Evolutionary conservation across 2,888 invertebrate species (phyloP), one percentile per base, ranked within the genome.

Genomic region (Hesperia comma): DNA sequence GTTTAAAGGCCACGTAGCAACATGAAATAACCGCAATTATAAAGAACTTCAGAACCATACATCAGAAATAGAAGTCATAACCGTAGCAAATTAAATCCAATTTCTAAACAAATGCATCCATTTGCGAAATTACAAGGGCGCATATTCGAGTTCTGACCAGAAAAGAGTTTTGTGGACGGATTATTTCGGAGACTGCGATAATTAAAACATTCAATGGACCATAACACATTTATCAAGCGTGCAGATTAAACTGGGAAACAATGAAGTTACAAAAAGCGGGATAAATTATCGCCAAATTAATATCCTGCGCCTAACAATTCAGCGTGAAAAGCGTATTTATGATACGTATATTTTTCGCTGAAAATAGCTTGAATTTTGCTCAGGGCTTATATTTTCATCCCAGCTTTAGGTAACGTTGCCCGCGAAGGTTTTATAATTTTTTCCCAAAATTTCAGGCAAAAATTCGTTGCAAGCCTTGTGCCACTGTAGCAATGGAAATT

Each of bases 201-300:
- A 66, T 53, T 64, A 17, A 46, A 66, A 61, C 46, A 41, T 60
- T 64, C 58, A 15, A 46, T 61, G 10, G 33, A 46, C 54, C 19
- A 14, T 32, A 57, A 46, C 32, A 26, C 60, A 61, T 66, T 61
- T 41, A 66, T 61, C 66, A 66, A 54, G 53, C 53, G 41, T 26
- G 12, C 54, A 54, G 54, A 60, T 60, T 66, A 66, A 66, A 60
- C 51, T 57, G 15, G 53, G 15, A 55, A 66, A 66, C 60, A 66
- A 66, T 66, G 66, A 21, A 26, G 33, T 15, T 41, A 21, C 37
- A 54, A 66, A 66, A 54, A 55, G 33, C 41, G 21, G 37, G 43
- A 43, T 60, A 55, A 66, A 66, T 21, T 60, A 54, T 66, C 10
- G 55, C 46, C 17, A 60, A 60, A 66, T 66, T 66, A 60, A 66